These are phyloP conservation scores for Torymus auratus DNA, from an alignment of 2,888 invertebrate species.

Conservation along the genomic window DNA sequence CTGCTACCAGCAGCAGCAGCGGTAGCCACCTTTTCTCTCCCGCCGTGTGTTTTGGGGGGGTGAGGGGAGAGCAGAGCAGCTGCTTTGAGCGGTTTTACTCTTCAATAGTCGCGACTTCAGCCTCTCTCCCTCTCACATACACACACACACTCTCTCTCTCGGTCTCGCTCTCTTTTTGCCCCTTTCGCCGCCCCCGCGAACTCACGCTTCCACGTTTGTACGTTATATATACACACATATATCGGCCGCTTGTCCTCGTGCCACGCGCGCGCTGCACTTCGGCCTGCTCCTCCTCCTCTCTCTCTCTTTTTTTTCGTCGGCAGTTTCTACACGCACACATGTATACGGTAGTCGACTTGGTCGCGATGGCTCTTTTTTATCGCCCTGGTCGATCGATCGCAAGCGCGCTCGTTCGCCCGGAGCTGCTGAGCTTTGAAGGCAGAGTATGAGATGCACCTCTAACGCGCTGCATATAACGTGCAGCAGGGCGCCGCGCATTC, in stretches of 20 bases:
- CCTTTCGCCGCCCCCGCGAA: slow-evolving; percentile 46
- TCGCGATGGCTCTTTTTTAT: slow-evolving; percentile 65
- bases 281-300: slow-evolving; percentile 46
- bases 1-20: not conserved
- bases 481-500: slow-evolving; percentile 47
- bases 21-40: slow-evolving; percentile 30
- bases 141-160: slow-evolving; percentile 55
- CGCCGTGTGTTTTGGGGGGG: slow-evolving; percentile 56
- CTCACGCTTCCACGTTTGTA: slow-evolving; percentile 56
- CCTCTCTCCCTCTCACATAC: slow-evolving; percentile 56
- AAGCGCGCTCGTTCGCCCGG: too few species aligned
- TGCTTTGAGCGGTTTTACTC: slow-evolving; percentile 76
- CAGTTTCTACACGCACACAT: not conserved
- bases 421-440: slow-evolving; percentile 32
- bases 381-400: slow-evolving; percentile 64
- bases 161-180: slow-evolving; percentile 37
- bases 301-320: slow-evolving; percentile 1
- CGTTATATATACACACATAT: not conserved
- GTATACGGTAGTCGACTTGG: not conserved
- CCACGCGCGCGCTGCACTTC: slow-evolving; percentile 34
- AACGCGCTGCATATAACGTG: slow-evolving; percentile 62
- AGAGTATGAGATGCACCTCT: slow-evolving; percentile 59
- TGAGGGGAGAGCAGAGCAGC: slow-evolving; percentile 64
- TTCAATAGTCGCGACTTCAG: slow-evolving; percentile 73
- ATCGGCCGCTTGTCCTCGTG: slow-evolving; percentile 20